Evolutionary conservation across 2,888 invertebrate genomes (phyloP).

Genomic region (Yponomeuta sedellus): DNA sequence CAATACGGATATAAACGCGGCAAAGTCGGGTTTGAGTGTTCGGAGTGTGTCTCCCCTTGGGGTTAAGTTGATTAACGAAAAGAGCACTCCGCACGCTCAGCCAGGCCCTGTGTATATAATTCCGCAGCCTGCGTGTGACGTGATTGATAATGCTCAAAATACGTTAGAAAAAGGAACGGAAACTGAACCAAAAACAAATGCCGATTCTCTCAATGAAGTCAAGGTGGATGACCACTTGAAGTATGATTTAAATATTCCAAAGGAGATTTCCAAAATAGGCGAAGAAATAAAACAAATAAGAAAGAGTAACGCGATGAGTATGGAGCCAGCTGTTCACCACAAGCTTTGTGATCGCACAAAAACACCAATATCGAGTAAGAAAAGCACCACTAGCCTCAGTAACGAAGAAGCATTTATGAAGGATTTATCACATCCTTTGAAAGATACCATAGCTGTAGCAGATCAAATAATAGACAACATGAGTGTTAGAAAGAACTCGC

Average conservation of each 20-base stretch:
- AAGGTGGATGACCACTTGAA: conserved; percentile 37
- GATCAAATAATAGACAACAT: conserved; percentile 41
- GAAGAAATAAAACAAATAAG: conserved; percentile 43
- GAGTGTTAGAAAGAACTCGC: conserved; percentile 55
- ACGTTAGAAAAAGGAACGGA: conserved; percentile 28
- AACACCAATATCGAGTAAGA: conserved; percentile 61
- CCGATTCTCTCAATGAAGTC: conserved; percentile 33
- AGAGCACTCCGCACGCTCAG: conserved; percentile 37
- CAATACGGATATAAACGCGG: conserved; percentile 73
- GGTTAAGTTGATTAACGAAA: conserved; percentile 52
- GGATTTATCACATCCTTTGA: conserved; percentile 36
- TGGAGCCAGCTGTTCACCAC: conserved; percentile 76
- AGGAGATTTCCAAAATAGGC: conserved; percentile 34
- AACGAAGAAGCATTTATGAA: conserved; percentile 55
- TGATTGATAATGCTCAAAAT: conserved; percentile 16
- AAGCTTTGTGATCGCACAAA: conserved; percentile 76
- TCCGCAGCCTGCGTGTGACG: conserved; percentile 39
- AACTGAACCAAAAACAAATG: conserved; percentile 27
- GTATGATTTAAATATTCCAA: conserved; percentile 33
- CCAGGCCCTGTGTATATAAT: conserved; percentile 50
- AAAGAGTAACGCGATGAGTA: conserved; percentile 43
- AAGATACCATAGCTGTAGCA: conserved; percentile 42
- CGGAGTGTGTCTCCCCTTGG: conserved; percentile 57
- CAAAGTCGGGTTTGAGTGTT: conserved; percentile 57
- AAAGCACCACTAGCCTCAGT: conserved; percentile 51